phyloP scores from a whole-genome alignment of 2,888 invertebrate species.

The Clostera curtula region DNA sequence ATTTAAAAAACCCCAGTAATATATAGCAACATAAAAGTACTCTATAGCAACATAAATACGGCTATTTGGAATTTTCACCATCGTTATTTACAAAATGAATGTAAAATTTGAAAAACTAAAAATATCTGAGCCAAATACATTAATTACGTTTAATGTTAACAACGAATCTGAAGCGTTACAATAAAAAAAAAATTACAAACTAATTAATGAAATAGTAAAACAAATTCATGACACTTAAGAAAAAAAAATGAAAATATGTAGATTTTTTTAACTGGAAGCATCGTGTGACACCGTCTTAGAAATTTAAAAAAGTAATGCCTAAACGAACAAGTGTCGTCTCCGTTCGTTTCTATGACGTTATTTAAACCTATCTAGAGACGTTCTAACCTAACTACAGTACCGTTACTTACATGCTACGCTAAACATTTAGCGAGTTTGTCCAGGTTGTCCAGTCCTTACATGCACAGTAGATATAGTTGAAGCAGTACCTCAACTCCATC shows the following conservation, averaged over 20 bases:
- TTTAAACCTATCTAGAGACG: constrained; percentile 50
- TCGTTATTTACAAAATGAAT: constrained; percentile 49
- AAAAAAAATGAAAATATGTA: too few species aligned
- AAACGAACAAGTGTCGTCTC: constrained; percentile 34
- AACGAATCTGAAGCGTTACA: constrained; percentile 51
- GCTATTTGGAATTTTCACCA: constrained; percentile 38
- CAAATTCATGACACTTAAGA: constrained; percentile 60
- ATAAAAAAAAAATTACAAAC: constrained; percentile 57
- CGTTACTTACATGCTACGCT: constrained; percentile 40
- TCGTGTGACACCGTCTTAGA: constrained; percentile 53
- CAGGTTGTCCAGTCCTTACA: constrained; percentile 33
- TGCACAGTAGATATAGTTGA: too few species aligned
- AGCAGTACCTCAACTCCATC: too few species aligned
- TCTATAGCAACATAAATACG: constrained; percentile 18
- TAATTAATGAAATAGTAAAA: constrained; percentile 56
- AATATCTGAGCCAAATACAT: constrained; percentile 37
- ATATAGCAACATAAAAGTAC: too few species aligned
- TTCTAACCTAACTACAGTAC: constrained; percentile 50
- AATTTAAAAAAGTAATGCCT: constrained; percentile 43
- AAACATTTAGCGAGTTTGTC: constrained; percentile 31
- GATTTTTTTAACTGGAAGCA: constrained; percentile 55
- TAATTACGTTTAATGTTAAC: constrained; percentile 44
- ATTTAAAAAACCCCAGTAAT: constrained; percentile 17
- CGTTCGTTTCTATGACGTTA: constrained; percentile 65
- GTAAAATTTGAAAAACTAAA: constrained; percentile 27